Conservation (phyloP, 2,797 vertebrate species). For the Sus cebifrons region DNA sequence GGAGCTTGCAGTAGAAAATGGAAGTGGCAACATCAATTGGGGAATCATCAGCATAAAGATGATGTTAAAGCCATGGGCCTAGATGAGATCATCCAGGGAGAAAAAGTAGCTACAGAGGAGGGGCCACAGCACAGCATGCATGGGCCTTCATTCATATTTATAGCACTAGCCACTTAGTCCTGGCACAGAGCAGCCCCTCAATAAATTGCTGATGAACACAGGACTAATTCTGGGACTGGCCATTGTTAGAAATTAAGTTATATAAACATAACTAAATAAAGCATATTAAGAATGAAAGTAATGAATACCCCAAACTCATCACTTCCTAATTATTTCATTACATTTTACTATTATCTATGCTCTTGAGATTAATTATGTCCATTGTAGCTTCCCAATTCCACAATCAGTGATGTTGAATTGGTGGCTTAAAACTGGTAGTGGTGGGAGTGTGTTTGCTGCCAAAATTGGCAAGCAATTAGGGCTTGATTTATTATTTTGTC, state of each 20-base stretch:
- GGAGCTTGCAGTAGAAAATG: neutral
- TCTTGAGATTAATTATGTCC: neutral
- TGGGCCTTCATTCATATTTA: neutral
- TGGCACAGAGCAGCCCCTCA: neutral
- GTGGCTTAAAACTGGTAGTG: neutral
- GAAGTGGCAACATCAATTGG: neutral
- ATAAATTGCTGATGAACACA: neutral
- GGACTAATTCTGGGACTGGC: neutral
- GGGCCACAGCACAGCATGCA: neutral
- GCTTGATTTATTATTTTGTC: neutral
- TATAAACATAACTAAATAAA: constrained; percentile 7
- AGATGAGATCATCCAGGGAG: neutral
- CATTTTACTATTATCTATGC: neutral
- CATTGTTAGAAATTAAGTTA: constrained; percentile 21
- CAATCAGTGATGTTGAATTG: neutral
- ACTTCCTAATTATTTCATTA: neutral
- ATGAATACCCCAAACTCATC: neutral
- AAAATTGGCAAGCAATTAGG: neutral
- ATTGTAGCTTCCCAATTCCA: neutral
- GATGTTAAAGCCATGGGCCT: neutral
- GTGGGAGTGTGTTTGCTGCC: neutral
- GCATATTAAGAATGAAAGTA: neutral
- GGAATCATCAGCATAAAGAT: neutral
- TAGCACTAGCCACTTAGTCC: neutral
- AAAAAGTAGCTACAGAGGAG: neutral